These are phyloP conservation scores for Pseudochaenichthys georgianus DNA, from an alignment of 2,797 vertebrate genomes.

Conservation along the genomic window DNA sequence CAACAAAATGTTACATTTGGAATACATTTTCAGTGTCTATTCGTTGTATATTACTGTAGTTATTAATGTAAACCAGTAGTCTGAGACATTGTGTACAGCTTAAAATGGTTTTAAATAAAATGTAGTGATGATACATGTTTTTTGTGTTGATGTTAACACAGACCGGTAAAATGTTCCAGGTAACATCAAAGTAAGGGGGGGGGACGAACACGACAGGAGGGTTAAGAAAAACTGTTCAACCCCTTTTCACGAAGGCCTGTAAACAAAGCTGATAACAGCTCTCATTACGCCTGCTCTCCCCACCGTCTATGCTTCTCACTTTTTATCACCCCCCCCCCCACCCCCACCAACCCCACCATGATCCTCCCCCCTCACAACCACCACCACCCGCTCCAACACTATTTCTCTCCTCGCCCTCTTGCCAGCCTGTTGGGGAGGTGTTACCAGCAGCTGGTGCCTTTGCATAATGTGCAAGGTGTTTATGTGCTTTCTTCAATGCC, in stretches of 20 bases:
- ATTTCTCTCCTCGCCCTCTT: constrained; percentile 71
- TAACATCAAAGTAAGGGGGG: no score
- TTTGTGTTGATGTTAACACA: no score
- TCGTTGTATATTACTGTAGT: no score
- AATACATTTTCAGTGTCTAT: no score
- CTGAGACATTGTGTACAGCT: no score
- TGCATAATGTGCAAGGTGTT: constrained; percentile 86
- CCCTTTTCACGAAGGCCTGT: constrained; percentile 37
- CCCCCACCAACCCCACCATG: constrained; percentile 49
- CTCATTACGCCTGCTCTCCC: constrained; percentile 59
- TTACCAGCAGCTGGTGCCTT: constrained; percentile 87
- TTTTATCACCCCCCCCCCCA: constrained; percentile 34
- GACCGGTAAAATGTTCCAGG: no score
- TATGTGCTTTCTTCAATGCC: constrained; percentile 69
- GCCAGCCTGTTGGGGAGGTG: constrained; percentile 84
- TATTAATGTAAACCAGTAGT: no score
- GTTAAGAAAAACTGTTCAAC: constrained; percentile 40
- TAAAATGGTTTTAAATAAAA: no score
- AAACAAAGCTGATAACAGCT: constrained; percentile 70
- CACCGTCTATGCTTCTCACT: constrained; percentile 53
- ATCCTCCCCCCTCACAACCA: constrained; percentile 11
- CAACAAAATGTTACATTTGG: no score
- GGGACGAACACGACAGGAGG: no score
- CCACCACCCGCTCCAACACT: constrained; percentile 29
- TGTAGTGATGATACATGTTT: no score